Evolutionary conservation across 1,140 invertebrate genomes (phyloP).

Genomic region (Samia ricini): DNA sequence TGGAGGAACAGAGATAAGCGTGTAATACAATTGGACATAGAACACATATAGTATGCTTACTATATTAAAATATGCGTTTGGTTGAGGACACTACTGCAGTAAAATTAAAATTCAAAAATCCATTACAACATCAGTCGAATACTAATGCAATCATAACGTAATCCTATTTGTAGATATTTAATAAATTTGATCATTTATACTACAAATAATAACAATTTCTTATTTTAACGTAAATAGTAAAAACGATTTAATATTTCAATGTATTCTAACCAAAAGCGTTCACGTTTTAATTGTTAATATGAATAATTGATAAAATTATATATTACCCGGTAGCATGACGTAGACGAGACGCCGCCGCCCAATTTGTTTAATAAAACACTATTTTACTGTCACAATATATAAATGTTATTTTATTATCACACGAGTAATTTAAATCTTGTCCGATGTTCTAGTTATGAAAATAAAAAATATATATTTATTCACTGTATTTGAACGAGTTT

Average conservation of each 20-base stretch:
- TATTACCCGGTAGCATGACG: constrained; percentile 65
- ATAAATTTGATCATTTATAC: neutral
- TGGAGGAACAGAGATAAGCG: neutral
- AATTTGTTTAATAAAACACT: constrained; percentile 61
- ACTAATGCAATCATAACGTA: neutral
- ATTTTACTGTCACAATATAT: constrained; percentile 60
- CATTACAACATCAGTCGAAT: no score
- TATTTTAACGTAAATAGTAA: neutral
- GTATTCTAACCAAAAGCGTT: neutral
- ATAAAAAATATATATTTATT: constrained; percentile 2
- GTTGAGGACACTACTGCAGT: no score
- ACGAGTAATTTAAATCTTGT: constrained; percentile 42
- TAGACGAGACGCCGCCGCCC: constrained; percentile 42
- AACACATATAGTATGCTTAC: no score
- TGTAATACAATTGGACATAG: neutral
- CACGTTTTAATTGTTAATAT: constrained; percentile 1
- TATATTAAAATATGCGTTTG: no score
- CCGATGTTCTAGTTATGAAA: constrained; percentile 7
- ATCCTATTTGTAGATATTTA: neutral
- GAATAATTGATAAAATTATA: constrained; percentile 14
- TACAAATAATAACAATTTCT: neutral
- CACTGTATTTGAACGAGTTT: neutral
- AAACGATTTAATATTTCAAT: no score
- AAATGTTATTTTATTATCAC: constrained; percentile 51
- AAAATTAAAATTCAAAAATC: no score